Evolutionary conservation across 2,888 invertebrate genomes (phyloP).

Genomic region (Gibbula magus): DNA sequence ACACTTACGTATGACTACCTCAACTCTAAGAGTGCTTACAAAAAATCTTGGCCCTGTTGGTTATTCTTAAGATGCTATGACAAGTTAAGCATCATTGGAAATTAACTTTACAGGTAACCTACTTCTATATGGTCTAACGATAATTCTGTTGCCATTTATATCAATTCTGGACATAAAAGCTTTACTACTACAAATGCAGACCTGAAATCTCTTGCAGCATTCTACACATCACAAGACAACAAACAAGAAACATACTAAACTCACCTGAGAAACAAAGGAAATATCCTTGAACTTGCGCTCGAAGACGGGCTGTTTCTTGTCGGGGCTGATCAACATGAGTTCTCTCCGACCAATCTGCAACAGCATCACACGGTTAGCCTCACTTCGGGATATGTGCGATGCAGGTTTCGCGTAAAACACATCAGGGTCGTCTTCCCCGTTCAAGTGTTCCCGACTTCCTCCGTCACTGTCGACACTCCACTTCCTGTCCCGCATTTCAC

Average conservation of each 20-base stretch:
- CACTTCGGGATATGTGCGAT: background rate
- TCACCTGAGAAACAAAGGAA: conserved; percentile 87
- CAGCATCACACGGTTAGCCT: conserved; percentile 88
- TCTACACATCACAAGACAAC: no score
- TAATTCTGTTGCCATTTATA: no score
- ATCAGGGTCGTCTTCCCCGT: conserved; percentile 29
- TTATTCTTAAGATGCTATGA: no score
- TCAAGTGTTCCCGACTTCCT: conserved; percentile 1
- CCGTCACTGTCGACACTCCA: conserved; percentile 31
- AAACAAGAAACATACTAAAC: background rate
- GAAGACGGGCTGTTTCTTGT: conserved; percentile 90
- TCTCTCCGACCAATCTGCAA: conserved; percentile 91
- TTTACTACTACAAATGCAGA: no score
- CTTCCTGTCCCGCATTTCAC: background rate
- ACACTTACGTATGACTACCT: no score
- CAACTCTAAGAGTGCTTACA: no score
- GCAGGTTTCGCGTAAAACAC: background rate
- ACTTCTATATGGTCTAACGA: no score
- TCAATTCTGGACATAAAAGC: no score
- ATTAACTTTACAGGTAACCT: no score
- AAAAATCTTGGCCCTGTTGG: no score
- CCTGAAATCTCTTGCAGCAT: no score
- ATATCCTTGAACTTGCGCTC: conserved; percentile 92
- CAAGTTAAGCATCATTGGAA: no score
- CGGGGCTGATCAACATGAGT: conserved; percentile 92